Conservation (phyloP, 1,140 invertebrate genomes). For the Polypedilum pembai region DNA sequence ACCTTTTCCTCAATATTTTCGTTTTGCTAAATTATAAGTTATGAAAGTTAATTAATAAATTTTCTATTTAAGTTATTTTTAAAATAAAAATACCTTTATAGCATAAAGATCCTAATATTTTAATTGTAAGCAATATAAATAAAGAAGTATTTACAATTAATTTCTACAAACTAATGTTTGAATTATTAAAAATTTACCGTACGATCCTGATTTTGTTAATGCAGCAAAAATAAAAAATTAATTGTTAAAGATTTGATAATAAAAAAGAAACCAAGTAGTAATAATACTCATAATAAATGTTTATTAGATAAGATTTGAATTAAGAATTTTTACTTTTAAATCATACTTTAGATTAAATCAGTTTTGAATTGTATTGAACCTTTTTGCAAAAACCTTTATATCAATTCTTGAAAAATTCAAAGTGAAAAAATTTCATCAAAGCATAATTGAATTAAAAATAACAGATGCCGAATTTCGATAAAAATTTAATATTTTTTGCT, state of each 20-base stretch:
- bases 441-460: neutral
- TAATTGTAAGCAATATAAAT: neutral
- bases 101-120: neutral
- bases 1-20: slow-evolving; percentile 6
- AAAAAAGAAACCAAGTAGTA: no score
- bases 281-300: no score
- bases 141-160: neutral
- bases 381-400: no score
- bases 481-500: no score
- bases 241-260: no score
- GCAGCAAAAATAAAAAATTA: neutral
- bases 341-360: no score
- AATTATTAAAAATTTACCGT: slow-evolving; percentile 28
- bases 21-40: neutral
- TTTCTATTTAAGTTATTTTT: neutral
- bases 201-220: slow-evolving; percentile 28
- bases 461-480: no score
- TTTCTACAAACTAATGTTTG: neutral
- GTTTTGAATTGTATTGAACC: no score
- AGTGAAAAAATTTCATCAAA: no score
- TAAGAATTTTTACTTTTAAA: no score
- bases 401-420: no score
- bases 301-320: no score
- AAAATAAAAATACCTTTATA: neutral
- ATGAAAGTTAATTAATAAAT: neutral